A percentile compares a stretch with the other conserved stretches of the same genome.
These are phyloP conservation scores for Neodiprion fabricii DNA, from an alignment of 1,140 invertebrate species.

Conservation along the genomic window DNA sequence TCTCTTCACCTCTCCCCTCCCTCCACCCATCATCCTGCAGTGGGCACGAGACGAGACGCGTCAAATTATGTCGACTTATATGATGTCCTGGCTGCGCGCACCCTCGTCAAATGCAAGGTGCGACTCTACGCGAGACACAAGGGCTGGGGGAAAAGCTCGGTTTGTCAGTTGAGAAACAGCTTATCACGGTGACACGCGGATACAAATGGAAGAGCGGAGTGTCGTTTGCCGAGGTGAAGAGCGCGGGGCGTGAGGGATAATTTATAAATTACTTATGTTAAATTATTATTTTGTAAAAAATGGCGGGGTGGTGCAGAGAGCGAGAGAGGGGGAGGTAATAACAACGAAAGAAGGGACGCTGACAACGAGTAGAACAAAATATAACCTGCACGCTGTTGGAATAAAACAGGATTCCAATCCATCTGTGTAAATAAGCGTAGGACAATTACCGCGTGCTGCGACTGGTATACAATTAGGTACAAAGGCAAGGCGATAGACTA, in stretches of 20 bases:
- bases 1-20: not conserved
- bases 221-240: too few relatives aligned
- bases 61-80: slow-evolving; percentile 3
- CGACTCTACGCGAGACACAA: not conserved
- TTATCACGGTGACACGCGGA: too few relatives aligned
- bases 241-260: too few relatives aligned
- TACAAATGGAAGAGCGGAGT: too few relatives aligned
- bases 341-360: too few relatives aligned
- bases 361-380: too few relatives aligned
- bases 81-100: not conserved
- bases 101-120: slow-evolving; percentile 4
- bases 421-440: not conserved
- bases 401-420: not conserved
- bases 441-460: slow-evolving; percentile 4
- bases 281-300: too few relatives aligned
- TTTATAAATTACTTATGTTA: too few relatives aligned
- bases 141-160: not conserved
- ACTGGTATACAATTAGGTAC: not conserved
- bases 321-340: too few relatives aligned
- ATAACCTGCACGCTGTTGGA: not conserved
- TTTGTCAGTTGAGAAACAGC: too few relatives aligned
- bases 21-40: not conserved
- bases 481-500: not conserved
- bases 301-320: too few relatives aligned
- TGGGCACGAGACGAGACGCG: not conserved